These are phyloP conservation scores for Polypterus senegalus DNA, from an alignment of 2,113 vertebrate genomes.

Conservation along the genomic window DNA sequence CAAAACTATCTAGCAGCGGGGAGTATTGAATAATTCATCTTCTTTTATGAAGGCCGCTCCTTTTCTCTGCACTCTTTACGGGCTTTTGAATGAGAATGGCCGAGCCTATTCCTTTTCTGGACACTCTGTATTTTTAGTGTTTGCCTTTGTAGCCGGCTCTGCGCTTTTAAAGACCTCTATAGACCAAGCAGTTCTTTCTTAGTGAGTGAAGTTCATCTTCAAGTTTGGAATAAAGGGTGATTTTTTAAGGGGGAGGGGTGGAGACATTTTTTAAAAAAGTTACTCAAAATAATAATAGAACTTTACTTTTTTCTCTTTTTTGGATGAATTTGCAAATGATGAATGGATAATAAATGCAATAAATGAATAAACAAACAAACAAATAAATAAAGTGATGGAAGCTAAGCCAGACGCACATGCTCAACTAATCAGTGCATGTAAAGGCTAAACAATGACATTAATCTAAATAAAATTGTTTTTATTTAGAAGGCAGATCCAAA, in stretches of 20 bases:
- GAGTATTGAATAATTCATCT: slow-evolving; percentile 66
- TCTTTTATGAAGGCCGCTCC: slow-evolving; percentile 46
- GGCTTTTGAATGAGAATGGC: slow-evolving; percentile 66
- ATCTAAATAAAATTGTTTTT: no score
- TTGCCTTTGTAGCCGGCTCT: slow-evolving; percentile 59
- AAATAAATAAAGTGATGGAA: no score
- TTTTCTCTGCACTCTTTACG: slow-evolving; percentile 43
- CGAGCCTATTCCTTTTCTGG: slow-evolving; percentile 33
- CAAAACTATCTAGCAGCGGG: slow-evolving; percentile 74
- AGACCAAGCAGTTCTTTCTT: slow-evolving; percentile 43
- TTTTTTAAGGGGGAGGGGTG: slow-evolving; percentile 13
- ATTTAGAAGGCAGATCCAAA: no score
- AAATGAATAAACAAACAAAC: no score
- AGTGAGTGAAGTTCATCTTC: slow-evolving; percentile 74
- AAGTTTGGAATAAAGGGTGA: slow-evolving; percentile 54
- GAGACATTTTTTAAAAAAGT: no score
- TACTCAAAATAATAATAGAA: no score
- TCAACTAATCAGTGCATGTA: no score
- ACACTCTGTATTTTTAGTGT: slow-evolving; percentile 38
- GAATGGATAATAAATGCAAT: no score
- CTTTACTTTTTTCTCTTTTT: no score
- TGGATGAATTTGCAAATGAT: no score
- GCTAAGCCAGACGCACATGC: no score
- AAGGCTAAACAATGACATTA: no score
- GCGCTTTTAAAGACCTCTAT: slow-evolving; percentile 53